A percentile compares a stretch with the other conserved stretches of the same genome.
Evolutionary conservation across 2,113 vertebrate genomes (phyloP).

Genomic region (Steatornis caripensis): DNA sequence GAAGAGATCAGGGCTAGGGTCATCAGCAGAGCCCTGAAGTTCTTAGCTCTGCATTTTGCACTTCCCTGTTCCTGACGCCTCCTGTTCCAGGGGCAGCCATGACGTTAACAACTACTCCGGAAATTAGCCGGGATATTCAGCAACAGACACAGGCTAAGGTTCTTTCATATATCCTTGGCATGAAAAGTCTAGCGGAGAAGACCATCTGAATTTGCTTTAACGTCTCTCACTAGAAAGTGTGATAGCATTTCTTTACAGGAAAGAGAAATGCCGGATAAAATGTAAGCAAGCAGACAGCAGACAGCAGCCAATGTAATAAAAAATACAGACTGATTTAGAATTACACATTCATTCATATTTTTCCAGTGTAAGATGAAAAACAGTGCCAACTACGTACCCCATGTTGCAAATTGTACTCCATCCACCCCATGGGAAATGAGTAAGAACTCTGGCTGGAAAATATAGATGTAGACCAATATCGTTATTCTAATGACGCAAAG

Average conservation of each 20-base stretch:
- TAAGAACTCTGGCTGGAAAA: neutral
- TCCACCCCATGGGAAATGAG: neutral
- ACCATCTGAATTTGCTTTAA: neutral
- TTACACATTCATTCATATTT: neutral
- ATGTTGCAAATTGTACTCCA: neutral
- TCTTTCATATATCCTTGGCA: neutral
- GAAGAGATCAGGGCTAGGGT: neutral
- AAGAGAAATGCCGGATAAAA: neutral
- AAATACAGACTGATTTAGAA: neutral
- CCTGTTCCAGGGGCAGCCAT: fast-evolving
- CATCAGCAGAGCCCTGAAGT: neutral
- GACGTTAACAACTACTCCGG: neutral
- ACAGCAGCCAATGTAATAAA: neutral
- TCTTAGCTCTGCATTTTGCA: neutral
- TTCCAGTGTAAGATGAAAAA: neutral
- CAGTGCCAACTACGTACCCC: neutral
- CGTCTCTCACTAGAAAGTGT: neutral
- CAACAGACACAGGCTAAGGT: neutral
- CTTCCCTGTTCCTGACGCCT: neutral
- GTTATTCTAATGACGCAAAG: neutral
- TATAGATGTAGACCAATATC: neutral
- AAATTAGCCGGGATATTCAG: neutral
- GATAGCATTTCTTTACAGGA: neutral
- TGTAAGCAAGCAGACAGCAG: neutral
- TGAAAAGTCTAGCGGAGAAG: neutral